A percentile compares a stretch with the other conserved stretches of the same genome.
phyloP scores from a whole-genome alignment of 2,797 vertebrate genomes.

The Diglossa cyanea region DNA sequence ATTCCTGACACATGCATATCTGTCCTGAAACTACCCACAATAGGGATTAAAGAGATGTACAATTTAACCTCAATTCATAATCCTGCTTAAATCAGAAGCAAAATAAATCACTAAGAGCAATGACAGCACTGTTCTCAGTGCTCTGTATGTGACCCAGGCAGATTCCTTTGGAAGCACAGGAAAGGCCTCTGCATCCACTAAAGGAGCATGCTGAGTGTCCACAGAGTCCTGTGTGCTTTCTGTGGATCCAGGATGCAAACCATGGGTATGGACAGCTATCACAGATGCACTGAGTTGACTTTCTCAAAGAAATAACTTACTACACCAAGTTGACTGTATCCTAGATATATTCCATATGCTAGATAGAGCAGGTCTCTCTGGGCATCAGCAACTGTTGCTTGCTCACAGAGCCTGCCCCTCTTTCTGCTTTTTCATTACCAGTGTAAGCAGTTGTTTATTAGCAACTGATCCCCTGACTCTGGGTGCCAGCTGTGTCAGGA shows the following conservation, averaged over 20 bases:
- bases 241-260: neutral
- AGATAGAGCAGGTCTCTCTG: neutral
- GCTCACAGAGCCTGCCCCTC: neutral
- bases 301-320: neutral
- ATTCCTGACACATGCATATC: slow-evolving; percentile 37
- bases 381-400: neutral
- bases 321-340: neutral
- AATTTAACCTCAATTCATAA: slow-evolving; percentile 69
- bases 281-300: fast-evolving
- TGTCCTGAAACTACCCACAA: slow-evolving; percentile 52
- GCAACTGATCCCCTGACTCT: neutral
- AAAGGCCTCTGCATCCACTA: neutral
- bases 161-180: neutral
- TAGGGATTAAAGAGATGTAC: slow-evolving; percentile 51
- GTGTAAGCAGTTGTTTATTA: neutral
- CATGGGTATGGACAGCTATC: neutral
- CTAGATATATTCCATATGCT: neutral
- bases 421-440: neutral
- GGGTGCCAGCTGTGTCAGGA: neutral
- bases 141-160: neutral
- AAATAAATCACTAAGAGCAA: slow-evolving; percentile 53
- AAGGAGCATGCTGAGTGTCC: neutral
- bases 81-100: slow-evolving; percentile 52
- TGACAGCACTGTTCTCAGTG: neutral
- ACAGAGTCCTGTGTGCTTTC: neutral